These are phyloP conservation scores for Phrynocephalus guinanensis DNA, from an alignment of 2,797 vertebrate species.

Conservation along the genomic window DNA sequence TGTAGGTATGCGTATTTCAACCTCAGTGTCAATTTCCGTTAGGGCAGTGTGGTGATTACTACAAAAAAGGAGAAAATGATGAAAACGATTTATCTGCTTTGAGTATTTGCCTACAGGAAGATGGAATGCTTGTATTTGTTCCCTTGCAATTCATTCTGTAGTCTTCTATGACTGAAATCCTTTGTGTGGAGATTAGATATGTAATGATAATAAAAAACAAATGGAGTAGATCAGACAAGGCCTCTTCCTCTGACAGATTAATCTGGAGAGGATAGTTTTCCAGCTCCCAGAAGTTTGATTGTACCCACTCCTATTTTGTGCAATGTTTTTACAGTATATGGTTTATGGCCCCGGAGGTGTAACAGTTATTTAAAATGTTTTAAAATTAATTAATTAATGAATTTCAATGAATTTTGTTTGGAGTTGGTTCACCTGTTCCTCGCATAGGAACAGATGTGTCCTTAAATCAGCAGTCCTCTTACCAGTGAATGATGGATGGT, in stretches of 20 bases:
- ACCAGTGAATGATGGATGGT: too few relatives aligned
- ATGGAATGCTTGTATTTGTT: conserved; percentile 2
- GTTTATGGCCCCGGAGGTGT: background rate
- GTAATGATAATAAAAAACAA: conserved; percentile 51
- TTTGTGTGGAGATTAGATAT: conserved; percentile 34
- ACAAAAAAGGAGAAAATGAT: background rate
- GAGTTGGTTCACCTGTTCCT: too few relatives aligned
- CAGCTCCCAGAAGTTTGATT: background rate
- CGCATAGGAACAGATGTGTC: too few relatives aligned
- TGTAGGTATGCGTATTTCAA: background rate
- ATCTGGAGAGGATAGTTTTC: background rate
- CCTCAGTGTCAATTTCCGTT: conserved; percentile 26
- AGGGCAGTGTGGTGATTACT: conserved; percentile 4
- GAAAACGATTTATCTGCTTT: background rate
- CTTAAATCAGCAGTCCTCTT: too few relatives aligned
- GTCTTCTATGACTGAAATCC: conserved; percentile 44
- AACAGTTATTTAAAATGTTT: background rate
- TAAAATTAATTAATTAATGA: background rate
- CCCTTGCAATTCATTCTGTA: conserved; percentile 29
- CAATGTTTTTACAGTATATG: background rate
- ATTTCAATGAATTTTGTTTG: too few relatives aligned
- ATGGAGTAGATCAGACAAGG: background rate
- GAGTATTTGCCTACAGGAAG: background rate
- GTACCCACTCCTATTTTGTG: background rate
- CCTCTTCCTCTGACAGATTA: background rate